Percentiles rank a stretch among this genome's conserved stretches.
Evolutionary conservation across 92 coral and sea anemone species (phyloP).

Genomic region (Actinernus sp.): DNA sequence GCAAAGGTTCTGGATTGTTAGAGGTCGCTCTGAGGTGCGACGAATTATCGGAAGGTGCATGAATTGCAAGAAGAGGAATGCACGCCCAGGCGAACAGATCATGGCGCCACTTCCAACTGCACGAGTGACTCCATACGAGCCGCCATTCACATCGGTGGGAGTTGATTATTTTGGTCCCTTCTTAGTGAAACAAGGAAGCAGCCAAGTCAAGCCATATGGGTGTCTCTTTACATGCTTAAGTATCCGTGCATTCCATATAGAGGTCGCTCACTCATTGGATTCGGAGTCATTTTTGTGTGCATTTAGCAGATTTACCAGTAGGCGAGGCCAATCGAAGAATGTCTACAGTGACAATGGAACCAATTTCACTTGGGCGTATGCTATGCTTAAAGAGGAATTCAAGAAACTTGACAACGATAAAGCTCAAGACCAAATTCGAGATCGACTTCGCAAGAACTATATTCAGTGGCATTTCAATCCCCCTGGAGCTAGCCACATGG

Average conservation of each 20-base stretch:
- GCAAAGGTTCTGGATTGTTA: slow-evolving; percentile 31
- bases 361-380: slow-evolving; percentile 2
- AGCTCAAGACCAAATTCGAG: background rate
- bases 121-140: too few species aligned
- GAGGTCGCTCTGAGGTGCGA: slow-evolving; percentile 29
- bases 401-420: background rate
- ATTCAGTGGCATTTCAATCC: too few species aligned
- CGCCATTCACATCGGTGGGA: slow-evolving; percentile 22
- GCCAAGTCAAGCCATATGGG: too few species aligned
- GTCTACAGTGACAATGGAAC: slow-evolving; percentile 8
- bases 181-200: too few species aligned
- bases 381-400: background rate
- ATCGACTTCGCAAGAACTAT: background rate
- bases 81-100: too few species aligned
- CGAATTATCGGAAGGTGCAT: slow-evolving; percentile 24
- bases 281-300: too few species aligned
- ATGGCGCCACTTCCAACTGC: too few species aligned
- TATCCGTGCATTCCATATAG: too few species aligned
- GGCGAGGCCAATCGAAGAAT: slow-evolving; percentile 5
- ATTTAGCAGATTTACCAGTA: background rate
- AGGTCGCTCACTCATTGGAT: too few species aligned
- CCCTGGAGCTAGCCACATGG: too few species aligned
- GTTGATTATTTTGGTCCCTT: too few species aligned
- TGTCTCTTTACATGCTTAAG: too few species aligned
- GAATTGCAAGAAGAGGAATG: slow-evolving; percentile 7